Percentiles rank a stretch among this genome's conserved stretches.
These are phyloP conservation scores for Hassar affinis DNA, from an alignment of 2,113 vertebrate species.

Conservation along the genomic window DNA sequence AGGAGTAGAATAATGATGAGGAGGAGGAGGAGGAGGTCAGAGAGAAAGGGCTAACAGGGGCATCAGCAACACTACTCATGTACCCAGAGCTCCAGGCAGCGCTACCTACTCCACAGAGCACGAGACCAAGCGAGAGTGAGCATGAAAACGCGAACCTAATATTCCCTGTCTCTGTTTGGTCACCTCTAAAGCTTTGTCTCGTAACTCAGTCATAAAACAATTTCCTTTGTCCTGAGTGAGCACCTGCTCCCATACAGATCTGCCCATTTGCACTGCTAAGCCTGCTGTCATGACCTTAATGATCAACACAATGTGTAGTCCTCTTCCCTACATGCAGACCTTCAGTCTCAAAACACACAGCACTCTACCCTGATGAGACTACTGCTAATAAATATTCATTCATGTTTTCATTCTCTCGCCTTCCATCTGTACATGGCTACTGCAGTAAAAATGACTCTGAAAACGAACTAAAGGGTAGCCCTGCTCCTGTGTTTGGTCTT, in stretches of 20 bases:
- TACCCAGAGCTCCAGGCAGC: conserved; percentile 40
- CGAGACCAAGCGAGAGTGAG: conserved; percentile 15
- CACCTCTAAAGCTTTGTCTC: conserved; percentile 2
- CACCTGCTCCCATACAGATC: conserved; percentile 8
- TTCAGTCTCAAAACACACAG: conserved; percentile 1
- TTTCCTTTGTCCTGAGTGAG: conserved; percentile 2
- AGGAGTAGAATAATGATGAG: background rate
- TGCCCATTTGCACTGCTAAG: conserved; percentile 26
- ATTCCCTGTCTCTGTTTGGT: conserved; percentile 29
- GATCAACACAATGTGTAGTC: conserved; percentile 11
- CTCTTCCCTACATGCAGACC: background rate
- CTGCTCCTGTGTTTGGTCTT: background rate
- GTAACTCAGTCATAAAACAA: background rate
- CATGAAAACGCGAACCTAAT: background rate
- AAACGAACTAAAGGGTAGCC: too few species aligned
- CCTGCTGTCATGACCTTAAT: conserved; percentile 49
- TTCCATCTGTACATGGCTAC: conserved; percentile 11
- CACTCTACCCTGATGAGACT: conserved; percentile 10
- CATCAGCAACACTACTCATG: conserved; percentile 49
- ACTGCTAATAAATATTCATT: background rate
- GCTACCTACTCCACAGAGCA: conserved; percentile 41
- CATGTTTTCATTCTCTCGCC: background rate
- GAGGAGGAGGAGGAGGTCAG: background rate
- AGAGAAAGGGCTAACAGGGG: conserved; percentile 35
- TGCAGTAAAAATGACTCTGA: background rate